These are phyloP conservation scores for Oenanthe oenanthe DNA, from an alignment of 2,113 vertebrate species.

Conservation along the genomic window DNA sequence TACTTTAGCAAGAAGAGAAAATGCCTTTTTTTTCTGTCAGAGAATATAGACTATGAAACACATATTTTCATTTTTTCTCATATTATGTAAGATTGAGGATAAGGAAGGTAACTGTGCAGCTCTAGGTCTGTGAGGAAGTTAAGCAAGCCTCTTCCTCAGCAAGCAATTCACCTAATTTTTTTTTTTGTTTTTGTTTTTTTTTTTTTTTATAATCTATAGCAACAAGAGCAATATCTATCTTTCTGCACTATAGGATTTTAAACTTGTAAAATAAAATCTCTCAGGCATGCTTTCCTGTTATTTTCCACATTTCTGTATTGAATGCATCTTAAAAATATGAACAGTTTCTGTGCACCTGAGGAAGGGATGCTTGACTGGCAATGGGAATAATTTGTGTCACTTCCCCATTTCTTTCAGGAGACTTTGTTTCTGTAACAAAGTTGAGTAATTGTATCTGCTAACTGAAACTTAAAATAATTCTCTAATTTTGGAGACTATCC, in stretches of 20 bases:
- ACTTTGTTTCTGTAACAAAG: not conserved
- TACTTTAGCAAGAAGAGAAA: not conserved
- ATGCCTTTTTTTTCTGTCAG: not conserved
- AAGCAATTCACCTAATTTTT: not conserved
- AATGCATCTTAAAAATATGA: not conserved
- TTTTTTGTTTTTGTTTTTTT: too few relatives aligned
- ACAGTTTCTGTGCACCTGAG: not conserved
- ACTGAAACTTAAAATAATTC: not conserved
- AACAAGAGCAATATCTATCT: not conserved
- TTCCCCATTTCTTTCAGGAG: not conserved
- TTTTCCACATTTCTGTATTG: not conserved
- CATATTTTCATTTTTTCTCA: not conserved
- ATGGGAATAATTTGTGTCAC: not conserved
- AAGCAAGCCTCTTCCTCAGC: not conserved
- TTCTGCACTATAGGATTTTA: not conserved
- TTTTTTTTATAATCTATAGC: too few relatives aligned
- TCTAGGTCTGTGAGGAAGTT: not conserved
- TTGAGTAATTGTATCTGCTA: not conserved
- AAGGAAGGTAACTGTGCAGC: not conserved
- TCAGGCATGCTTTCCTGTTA: not conserved
- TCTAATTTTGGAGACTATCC: not conserved
- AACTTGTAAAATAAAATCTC: not conserved
- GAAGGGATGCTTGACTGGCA: not conserved
- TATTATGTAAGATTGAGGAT: not conserved
- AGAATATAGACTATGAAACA: not conserved